phyloP scores from a whole-genome alignment of 2,888 invertebrate genomes.

The Polydrusus pterygomalis region DNA sequence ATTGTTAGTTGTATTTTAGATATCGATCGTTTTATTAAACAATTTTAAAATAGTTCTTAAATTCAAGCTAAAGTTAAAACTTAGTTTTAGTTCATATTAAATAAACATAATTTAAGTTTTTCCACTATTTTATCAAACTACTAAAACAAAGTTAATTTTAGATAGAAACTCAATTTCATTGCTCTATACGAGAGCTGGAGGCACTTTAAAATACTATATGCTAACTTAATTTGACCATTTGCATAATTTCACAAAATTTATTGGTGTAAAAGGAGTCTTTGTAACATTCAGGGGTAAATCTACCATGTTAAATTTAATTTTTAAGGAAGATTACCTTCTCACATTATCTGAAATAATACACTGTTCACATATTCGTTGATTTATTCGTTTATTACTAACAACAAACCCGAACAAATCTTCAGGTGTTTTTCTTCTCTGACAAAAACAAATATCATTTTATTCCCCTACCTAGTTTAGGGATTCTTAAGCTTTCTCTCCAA shows the following conservation, averaged over 20 bases:
- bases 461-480: neutral
- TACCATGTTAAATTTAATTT: neutral
- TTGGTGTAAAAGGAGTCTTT: slow-evolving; percentile 2
- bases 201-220: neutral
- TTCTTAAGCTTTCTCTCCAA: neutral
- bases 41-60: neutral
- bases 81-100: neutral
- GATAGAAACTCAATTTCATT: slow-evolving; percentile 6
- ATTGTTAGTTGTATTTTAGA: too few species aligned
- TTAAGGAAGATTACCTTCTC: neutral
- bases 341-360: too few species aligned
- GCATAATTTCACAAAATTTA: slow-evolving; percentile 2
- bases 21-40: too few species aligned
- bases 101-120: slow-evolving; percentile 8
- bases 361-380: too few species aligned
- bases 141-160: slow-evolving; percentile 2
- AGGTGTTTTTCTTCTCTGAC: neutral
- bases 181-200: slow-evolving; percentile 2
- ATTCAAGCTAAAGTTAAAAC: neutral
- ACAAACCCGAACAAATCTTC: neutral
- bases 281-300: neutral
- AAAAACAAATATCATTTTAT: slow-evolving; percentile 9
- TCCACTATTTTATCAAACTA: slow-evolving; percentile 1
- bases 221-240: slow-evolving; percentile 7
- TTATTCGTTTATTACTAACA: too few species aligned